Percentiles rank a stretch among this genome's conserved stretches.
phyloP scores from a whole-genome alignment of 64 coral and sea anemone species.

The Montipora foliosa region DNA sequence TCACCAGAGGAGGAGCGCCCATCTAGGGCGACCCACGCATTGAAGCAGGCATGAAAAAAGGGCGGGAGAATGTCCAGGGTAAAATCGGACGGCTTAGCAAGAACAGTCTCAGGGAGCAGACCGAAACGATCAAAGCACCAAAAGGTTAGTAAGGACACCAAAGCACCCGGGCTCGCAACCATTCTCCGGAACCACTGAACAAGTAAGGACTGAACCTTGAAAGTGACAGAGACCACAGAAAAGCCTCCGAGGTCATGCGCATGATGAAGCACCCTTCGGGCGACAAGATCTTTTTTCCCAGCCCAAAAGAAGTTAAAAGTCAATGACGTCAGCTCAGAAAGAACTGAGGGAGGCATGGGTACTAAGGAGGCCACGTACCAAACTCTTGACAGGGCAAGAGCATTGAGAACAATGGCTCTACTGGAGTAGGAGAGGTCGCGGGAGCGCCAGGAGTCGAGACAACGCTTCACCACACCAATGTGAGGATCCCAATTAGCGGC shows the following conservation, averaged over 20 bases:
- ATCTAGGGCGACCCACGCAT: not conserved
- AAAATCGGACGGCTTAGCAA: not conserved
- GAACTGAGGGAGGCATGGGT: not conserved
- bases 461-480: not conserved
- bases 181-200: not conserved
- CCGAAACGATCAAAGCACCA: not conserved
- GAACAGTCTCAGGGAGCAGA: not conserved
- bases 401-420: not conserved
- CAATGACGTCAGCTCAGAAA: not conserved
- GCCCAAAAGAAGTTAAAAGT: conserved; percentile 11
- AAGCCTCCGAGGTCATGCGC: not conserved
- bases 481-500: not conserved
- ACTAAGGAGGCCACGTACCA: not conserved
- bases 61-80: not conserved
- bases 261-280: not conserved
- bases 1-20: not conserved
- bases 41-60: not conserved
- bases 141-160: not conserved
- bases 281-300: not conserved
- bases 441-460: not conserved
- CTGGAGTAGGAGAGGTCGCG: not conserved
- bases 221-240: not conserved
- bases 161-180: not conserved
- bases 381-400: not conserved
- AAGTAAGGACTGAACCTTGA: not conserved